Conservation (phyloP, 2,113 vertebrate species). For the Paradoxurus hermaphroditus region DNA sequence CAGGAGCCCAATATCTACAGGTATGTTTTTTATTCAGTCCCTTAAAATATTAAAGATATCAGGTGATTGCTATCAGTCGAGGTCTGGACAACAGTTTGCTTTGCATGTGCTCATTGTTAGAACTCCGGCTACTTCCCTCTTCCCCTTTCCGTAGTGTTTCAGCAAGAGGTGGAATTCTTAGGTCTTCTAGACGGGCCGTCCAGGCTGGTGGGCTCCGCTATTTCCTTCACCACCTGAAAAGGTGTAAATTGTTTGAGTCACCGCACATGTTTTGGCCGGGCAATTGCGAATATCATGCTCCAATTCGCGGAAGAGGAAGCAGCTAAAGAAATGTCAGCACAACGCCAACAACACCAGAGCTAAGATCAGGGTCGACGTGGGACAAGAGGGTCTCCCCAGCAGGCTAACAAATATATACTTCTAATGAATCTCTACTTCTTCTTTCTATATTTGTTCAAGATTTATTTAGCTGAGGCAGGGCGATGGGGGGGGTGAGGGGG, state of each 20-base stretch:
- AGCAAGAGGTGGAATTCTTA: not conserved
- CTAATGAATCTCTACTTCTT: not conserved
- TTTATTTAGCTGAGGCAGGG: not conserved
- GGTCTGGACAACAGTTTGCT: not conserved
- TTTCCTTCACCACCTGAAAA: not conserved
- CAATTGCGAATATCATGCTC: not conserved
- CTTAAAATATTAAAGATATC: not conserved
- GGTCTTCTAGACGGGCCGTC: not conserved
- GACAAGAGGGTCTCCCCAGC: not conserved
- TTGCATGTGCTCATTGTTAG: not conserved
- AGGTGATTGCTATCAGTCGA: not conserved
- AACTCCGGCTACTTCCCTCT: not conserved
- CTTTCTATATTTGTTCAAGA: not conserved
- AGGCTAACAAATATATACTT: not conserved
- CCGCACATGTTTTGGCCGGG: not conserved
- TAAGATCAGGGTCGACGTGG: not conserved
- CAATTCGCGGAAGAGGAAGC: not conserved
- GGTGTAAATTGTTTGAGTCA: not conserved
- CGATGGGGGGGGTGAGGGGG: rapidly evolving
- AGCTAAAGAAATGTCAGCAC: not conserved
- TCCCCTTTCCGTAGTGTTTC: not conserved
- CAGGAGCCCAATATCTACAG: slow-evolving; percentile 62
- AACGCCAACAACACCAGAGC: not conserved
- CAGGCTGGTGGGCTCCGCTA: not conserved
- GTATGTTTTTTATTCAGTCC: slow-evolving; percentile 64